Percentiles rank a stretch among this genome's conserved stretches.
Evolutionary conservation across 2,888 invertebrate genomes (phyloP).

Genomic region (Scaptodrosophila latifasciaeformis): DNA sequence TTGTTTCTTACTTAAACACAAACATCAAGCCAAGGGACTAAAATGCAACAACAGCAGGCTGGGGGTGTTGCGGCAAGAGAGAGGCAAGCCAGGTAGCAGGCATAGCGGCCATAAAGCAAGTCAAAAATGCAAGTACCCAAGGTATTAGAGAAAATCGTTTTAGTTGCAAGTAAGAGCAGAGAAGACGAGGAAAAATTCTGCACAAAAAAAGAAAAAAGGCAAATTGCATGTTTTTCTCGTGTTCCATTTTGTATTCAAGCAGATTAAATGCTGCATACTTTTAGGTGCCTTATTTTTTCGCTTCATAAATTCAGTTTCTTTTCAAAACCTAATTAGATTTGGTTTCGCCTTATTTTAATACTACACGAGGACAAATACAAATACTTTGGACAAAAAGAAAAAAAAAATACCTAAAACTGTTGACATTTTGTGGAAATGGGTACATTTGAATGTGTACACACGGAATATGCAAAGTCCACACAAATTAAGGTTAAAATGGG

Average conservation of each 20-base stretch:
- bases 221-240: background rate
- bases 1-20: conserved; percentile 6
- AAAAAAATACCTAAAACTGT: too few relatives aligned
- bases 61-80: too few relatives aligned
- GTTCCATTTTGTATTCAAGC: too few relatives aligned
- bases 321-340: conserved; percentile 15
- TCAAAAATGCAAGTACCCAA: conserved; percentile 34
- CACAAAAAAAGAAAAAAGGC: too few relatives aligned
- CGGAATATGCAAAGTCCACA: conserved; percentile 41
- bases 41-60: conserved; percentile 34
- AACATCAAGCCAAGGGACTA: conserved; percentile 26
- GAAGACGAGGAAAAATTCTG: too few relatives aligned
- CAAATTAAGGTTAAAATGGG: conserved; percentile 57
- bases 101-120: conserved; percentile 25
- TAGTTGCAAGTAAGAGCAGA: conserved; percentile 46
- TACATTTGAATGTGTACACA: conserved; percentile 39
- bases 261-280: conserved; percentile 43
- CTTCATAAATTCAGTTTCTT: conserved; percentile 8
- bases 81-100: too few relatives aligned
- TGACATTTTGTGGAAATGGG: background rate
- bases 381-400: too few relatives aligned
- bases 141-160: conserved; percentile 53
- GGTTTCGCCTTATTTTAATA: too few relatives aligned
- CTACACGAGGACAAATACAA: too few relatives aligned
- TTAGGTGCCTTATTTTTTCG: conserved; percentile 4